Conservation (phyloP, 2,888 invertebrate genomes). For the Stegana nigrithorax region DNA sequence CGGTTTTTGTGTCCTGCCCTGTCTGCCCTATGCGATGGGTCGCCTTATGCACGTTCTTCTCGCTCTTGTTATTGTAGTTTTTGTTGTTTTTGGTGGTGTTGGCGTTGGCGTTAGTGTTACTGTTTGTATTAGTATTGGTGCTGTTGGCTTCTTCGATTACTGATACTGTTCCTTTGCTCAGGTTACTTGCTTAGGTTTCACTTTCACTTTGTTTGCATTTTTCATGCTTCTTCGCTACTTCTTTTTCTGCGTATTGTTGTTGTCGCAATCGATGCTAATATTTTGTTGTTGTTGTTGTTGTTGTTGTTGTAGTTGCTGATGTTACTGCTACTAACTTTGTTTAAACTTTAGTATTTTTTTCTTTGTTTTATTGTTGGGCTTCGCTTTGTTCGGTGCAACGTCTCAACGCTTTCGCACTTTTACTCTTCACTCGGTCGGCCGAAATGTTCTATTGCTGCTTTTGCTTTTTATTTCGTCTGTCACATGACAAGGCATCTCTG, state of each 20-base stretch:
- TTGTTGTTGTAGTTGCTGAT: background rate
- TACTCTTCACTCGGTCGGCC: too few relatives aligned
- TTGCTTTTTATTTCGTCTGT: too few relatives aligned
- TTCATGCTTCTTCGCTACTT: background rate
- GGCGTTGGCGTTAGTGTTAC: conserved; percentile 4
- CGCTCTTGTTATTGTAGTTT: conserved; percentile 20
- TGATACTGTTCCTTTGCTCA: conserved; percentile 23
- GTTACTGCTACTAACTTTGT: background rate
- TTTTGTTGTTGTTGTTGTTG: background rate
- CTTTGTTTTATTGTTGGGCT: too few relatives aligned
- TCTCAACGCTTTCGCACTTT: too few relatives aligned
- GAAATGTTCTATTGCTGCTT: too few relatives aligned
- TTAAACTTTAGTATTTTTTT: too few relatives aligned
- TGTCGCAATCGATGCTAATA: background rate
- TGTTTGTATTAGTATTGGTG: conserved; percentile 1
- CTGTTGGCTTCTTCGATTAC: conserved; percentile 18
- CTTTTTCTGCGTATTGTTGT: background rate
- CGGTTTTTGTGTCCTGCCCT: background rate
- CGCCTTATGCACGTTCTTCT: conserved; percentile 24
- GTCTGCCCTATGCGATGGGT: background rate
- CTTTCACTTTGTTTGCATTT: background rate
- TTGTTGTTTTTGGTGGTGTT: conserved; percentile 10
- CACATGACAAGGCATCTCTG: too few relatives aligned
- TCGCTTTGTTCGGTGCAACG: too few relatives aligned
- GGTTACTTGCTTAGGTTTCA: conserved; percentile 53